Evolutionary conservation across 1,140 invertebrate genomes (phyloP).

Genomic region (Oscheius sp.): DNA sequence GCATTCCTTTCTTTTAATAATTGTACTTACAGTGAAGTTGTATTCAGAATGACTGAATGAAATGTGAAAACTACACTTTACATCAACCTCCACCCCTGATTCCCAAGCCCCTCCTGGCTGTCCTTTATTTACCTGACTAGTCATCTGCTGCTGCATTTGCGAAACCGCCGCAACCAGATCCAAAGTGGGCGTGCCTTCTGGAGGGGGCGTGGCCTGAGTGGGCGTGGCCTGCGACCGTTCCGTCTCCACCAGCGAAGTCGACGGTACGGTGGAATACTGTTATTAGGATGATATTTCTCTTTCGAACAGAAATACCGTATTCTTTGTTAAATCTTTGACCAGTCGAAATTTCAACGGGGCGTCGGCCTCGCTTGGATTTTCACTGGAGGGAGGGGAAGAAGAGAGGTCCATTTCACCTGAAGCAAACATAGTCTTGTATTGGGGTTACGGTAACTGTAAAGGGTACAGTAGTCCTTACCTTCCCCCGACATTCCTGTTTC

Average conservation of each 20-base stretch:
- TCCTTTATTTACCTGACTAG: too few species aligned
- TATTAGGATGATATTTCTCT: neutral
- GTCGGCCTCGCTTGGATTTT: neutral
- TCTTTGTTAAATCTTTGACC: neutral
- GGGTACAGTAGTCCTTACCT: neutral
- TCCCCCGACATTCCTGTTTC: neutral
- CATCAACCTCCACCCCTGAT: too few species aligned
- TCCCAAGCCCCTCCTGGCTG: too few species aligned
- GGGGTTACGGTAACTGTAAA: neutral
- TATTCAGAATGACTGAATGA: too few species aligned
- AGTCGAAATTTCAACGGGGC: neutral
- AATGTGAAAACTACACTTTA: too few species aligned
- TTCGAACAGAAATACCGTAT: neutral
- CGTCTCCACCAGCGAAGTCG: neutral
- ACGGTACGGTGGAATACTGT: constrained; percentile 2
- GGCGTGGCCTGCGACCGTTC: neutral
- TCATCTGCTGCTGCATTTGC: neutral
- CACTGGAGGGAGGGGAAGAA: neutral
- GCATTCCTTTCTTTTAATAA: too few species aligned
- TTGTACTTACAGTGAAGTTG: too few species aligned
- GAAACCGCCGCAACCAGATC: neutral
- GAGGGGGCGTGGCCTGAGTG: neutral
- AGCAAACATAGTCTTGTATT: too few species aligned
- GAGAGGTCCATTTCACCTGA: neutral
- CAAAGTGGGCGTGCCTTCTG: neutral